Conservation (phyloP, 2,797 vertebrate genomes). For the Novumbra hubbsi region DNA sequence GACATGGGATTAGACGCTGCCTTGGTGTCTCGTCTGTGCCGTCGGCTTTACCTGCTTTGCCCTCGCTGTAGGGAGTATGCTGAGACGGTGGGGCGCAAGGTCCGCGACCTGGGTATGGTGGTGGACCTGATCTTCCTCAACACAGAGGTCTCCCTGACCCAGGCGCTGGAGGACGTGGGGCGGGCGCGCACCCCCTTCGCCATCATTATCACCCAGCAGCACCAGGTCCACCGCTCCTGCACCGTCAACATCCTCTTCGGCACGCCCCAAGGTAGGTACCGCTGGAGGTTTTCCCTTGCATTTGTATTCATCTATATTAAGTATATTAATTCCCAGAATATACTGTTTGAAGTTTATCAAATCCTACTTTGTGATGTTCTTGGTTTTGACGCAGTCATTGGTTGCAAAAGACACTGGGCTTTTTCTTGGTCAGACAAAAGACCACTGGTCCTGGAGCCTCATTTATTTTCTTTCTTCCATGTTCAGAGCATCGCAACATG, state of each 20-base stretch:
- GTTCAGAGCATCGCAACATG: constrained; percentile 96
- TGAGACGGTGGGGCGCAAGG: constrained; percentile 92
- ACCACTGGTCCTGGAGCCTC: too few species aligned
- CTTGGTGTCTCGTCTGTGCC: background rate
- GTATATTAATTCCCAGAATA: too few species aligned
- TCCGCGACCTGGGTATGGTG: constrained; percentile 95
- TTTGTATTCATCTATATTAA: too few species aligned
- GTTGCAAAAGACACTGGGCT: too few species aligned
- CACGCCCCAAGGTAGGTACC: constrained; percentile 89
- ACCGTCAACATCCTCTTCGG: constrained; percentile 98
- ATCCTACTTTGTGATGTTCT: too few species aligned
- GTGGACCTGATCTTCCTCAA: constrained; percentile 99
- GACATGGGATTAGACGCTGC: background rate
- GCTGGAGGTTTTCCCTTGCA: background rate
- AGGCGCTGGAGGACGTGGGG: constrained; percentile 94
- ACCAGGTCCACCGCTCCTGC: constrained; percentile 96
- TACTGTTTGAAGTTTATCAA: too few species aligned
- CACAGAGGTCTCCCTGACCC: constrained; percentile 93
- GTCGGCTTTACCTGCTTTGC: constrained; percentile 6
- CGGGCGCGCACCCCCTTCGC: constrained; percentile 95
- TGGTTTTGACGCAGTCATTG: too few species aligned
- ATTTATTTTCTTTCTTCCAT: background rate
- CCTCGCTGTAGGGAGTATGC: constrained; percentile 87
- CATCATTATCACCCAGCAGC: constrained; percentile 97
- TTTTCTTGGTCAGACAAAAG: too few species aligned